phyloP scores from a whole-genome alignment of 2,888 invertebrate species.

The Linyphia triangularis region DNA sequence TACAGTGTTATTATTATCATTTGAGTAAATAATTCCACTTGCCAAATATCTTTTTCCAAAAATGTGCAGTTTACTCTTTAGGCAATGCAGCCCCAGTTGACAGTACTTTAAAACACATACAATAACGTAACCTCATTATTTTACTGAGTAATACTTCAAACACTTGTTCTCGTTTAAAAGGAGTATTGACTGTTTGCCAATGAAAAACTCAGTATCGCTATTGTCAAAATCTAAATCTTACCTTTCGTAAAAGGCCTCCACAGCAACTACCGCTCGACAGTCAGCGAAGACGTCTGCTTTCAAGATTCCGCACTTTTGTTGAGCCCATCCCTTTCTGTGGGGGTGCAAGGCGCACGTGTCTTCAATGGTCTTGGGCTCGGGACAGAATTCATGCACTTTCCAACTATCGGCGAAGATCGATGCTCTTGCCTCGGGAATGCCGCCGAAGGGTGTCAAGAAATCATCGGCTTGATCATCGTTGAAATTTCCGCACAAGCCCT shows the following conservation, averaged over 20 bases:
- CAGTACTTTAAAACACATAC: too few relatives aligned
- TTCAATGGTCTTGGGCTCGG: conserved; percentile 81
- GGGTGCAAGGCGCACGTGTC: conserved; percentile 86
- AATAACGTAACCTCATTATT: too few relatives aligned
- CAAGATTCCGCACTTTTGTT: conserved; percentile 87
- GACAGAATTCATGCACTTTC: conserved; percentile 89
- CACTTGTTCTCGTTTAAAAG: too few relatives aligned
- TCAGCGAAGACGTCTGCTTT: conserved; percentile 86
- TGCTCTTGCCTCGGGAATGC: conserved; percentile 87
- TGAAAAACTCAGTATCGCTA: too few relatives aligned
- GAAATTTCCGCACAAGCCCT: conserved; percentile 94
- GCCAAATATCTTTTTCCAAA: too few relatives aligned
- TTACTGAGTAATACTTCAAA: too few relatives aligned
- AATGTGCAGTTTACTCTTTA: too few relatives aligned
- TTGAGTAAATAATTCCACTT: too few relatives aligned
- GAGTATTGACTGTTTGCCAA: too few relatives aligned
- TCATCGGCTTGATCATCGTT: conserved; percentile 91
- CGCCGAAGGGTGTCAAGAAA: conserved; percentile 90
- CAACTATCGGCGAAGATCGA: conserved; percentile 92
- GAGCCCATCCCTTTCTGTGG: conserved; percentile 89
- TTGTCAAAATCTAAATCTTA: conserved; percentile 74
- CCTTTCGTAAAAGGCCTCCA: conserved; percentile 85
- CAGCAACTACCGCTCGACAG: conserved; percentile 89
- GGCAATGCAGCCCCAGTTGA: too few relatives aligned
- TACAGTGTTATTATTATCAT: too few relatives aligned